These are phyloP conservation scores for Macquaria australasica DNA, from an alignment of 2,113 vertebrate species.

Conservation along the genomic window DNA sequence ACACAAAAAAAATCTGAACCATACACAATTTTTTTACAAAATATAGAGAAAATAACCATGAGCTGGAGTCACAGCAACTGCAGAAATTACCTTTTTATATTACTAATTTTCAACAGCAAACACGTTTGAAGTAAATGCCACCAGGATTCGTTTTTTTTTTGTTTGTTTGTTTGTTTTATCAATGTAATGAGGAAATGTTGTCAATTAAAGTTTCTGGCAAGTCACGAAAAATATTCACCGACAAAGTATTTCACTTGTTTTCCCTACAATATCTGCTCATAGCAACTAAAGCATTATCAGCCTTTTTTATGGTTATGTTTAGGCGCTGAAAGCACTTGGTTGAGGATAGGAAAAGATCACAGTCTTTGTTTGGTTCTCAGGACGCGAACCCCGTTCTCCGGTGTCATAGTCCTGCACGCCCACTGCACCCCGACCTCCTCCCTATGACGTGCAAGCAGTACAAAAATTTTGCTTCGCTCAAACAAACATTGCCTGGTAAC, in stretches of 20 bases:
- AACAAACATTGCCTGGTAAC: neutral
- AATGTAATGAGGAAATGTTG: neutral
- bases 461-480: neutral
- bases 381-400: too few species aligned
- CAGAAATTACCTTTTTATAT: neutral
- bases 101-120: neutral
- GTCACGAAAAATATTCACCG: neutral
- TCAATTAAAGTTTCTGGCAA: conserved; percentile 3
- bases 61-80: neutral
- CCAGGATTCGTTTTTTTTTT: neutral
- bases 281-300: neutral
- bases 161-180: neutral
- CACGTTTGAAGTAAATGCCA: neutral
- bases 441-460: neutral
- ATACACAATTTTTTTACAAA: neutral
- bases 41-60: neutral
- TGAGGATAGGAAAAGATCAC: neutral
- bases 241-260: neutral
- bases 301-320: neutral
- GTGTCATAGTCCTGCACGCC: neutral
- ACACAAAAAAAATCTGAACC: neutral
- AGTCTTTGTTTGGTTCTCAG: neutral
- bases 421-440: too few species aligned
- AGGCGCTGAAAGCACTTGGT: neutral
- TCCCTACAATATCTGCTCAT: neutral